Conservation (phyloP, 2,113 vertebrate genomes). For the Planiliza haematocheilus region DNA sequence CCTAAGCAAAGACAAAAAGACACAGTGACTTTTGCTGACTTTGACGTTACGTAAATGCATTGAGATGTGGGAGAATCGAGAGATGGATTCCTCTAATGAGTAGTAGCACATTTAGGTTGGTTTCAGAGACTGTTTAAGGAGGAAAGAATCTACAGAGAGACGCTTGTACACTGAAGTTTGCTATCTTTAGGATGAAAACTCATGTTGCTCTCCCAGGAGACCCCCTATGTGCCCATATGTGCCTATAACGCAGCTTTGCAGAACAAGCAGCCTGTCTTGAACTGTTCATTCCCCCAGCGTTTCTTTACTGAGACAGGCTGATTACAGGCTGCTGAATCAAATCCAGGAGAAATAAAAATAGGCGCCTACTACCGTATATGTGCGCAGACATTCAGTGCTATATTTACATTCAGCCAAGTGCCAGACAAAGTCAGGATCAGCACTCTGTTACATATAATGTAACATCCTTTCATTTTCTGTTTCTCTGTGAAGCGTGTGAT, state of each 20-base stretch:
- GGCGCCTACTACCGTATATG: background rate
- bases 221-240: slow-evolving; percentile 48
- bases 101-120: slow-evolving; percentile 29
- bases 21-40: slow-evolving; percentile 20
- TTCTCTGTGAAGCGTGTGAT: too few relatives aligned
- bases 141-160: slow-evolving; percentile 41
- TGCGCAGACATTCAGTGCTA: slow-evolving; percentile 39
- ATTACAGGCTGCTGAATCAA: slow-evolving; percentile 40
- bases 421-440: background rate
- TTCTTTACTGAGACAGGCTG: slow-evolving; percentile 27
- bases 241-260: slow-evolving; percentile 22
- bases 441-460: background rate
- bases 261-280: slow-evolving; percentile 47
- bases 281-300: slow-evolving; percentile 34
- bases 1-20: slow-evolving; percentile 6
- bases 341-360: slow-evolving; percentile 40
- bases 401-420: slow-evolving; percentile 10
- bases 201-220: slow-evolving; percentile 37
- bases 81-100: slow-evolving; percentile 40
- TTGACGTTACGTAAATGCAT: slow-evolving; percentile 15
- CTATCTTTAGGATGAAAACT: slow-evolving; percentile 53
- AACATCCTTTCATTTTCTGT: too few relatives aligned
- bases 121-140: slow-evolving; percentile 22
- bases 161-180: slow-evolving; percentile 32
- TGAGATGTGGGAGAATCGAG: slow-evolving; percentile 5